These are phyloP conservation scores for Pavo muticus DNA, from an alignment of 2,113 vertebrate species.

Conservation along the genomic window DNA sequence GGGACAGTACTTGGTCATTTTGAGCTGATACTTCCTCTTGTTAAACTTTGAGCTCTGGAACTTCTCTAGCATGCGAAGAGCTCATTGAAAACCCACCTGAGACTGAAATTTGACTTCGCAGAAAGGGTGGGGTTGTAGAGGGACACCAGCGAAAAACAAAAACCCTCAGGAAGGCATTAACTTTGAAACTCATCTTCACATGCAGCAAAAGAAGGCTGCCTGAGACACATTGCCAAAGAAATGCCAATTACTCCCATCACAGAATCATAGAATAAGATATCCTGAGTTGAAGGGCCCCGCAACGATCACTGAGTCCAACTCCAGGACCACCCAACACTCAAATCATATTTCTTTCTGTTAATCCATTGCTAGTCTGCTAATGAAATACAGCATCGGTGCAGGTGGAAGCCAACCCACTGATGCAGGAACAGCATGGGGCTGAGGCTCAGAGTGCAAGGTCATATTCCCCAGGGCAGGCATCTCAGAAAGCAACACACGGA, in stretches of 20 bases:
- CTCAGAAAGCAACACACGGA: not conserved
- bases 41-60: not conserved
- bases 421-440: not conserved
- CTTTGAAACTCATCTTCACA: not conserved
- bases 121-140: not conserved
- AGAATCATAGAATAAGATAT: not conserved
- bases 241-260: not conserved
- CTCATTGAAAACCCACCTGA: not conserved
- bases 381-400: fast-evolving
- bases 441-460: not conserved
- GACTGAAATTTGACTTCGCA: not conserved
- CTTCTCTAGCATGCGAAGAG: not conserved
- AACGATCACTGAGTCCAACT: not conserved
- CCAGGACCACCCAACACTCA: not conserved
- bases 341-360: not conserved
- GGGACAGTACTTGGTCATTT: not conserved
- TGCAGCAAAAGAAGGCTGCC: not conserved
- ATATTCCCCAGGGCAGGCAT: not conserved
- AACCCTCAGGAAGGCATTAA: not conserved
- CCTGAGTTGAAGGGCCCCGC: not conserved
- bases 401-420: not conserved
- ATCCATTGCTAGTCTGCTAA: not conserved
- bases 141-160: not conserved
- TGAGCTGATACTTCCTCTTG: not conserved
- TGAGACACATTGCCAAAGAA: not conserved